Conservation (phyloP, 2,888 invertebrate species). For the Entomobrya multifasciata region DNA sequence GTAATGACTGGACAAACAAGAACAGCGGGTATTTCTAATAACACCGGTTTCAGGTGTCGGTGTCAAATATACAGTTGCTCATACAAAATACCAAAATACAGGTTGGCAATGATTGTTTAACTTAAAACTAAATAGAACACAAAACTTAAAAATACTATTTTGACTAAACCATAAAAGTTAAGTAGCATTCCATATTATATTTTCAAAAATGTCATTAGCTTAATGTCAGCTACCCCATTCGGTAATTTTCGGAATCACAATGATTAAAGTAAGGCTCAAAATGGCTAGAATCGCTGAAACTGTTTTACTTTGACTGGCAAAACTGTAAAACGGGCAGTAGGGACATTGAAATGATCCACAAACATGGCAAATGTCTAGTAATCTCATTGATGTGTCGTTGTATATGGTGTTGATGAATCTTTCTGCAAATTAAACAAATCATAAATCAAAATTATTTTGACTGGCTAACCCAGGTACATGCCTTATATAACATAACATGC, state of each 20-base stretch:
- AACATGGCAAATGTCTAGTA: conserved; percentile 82
- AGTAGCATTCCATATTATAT: too few species aligned
- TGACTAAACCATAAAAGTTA: conserved; percentile 25
- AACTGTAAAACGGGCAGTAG: conserved; percentile 82
- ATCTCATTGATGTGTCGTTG: conserved; percentile 81
- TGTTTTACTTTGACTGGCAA: conserved; percentile 55
- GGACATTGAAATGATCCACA: conserved; percentile 83
- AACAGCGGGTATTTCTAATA: background rate
- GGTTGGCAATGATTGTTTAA: background rate
- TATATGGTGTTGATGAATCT: conserved; percentile 80
- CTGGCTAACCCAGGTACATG: too few species aligned
- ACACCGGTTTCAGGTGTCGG: conserved; percentile 23
- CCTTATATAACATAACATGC: too few species aligned
- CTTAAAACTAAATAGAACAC: conserved; percentile 23
- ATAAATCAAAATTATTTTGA: conserved; percentile 23
- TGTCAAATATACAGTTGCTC: too few species aligned
- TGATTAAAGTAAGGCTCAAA: conserved; percentile 18
- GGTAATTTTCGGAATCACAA: background rate
- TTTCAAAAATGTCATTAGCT: background rate
- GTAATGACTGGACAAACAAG: conserved; percentile 41
- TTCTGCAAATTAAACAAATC: conserved; percentile 80
- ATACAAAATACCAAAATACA: conserved; percentile 5
- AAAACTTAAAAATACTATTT: conserved; percentile 22
- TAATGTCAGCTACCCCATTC: conserved; percentile 17
- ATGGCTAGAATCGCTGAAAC: conserved; percentile 22